phyloP scores from a whole-genome alignment of 2,797 vertebrate species.

The Psittacula echo region DNA sequence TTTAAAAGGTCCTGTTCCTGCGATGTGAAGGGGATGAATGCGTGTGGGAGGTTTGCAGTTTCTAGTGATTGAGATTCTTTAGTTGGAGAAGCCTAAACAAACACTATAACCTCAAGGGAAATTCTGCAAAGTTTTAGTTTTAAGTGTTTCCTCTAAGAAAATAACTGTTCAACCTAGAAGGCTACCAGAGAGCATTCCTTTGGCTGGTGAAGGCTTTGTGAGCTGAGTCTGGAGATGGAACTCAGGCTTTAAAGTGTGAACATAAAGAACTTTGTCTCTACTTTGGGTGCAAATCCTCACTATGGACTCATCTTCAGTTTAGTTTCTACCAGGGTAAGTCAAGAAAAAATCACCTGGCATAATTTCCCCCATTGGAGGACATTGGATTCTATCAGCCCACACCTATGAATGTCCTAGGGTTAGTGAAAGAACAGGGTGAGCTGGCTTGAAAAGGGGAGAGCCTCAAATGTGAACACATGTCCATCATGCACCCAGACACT shows the following conservation, averaged over 20 bases:
- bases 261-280: rapidly evolving
- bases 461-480: rapidly evolving
- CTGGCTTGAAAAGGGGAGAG: not conserved
- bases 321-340: not conserved
- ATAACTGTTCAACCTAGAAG: conserved; percentile 10
- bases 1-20: not conserved
- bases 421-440: not conserved
- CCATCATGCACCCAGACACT: no score
- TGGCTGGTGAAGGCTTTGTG: not conserved
- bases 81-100: conserved; percentile 61
- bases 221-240: not conserved
- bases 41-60: conserved; percentile 38
- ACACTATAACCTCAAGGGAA: conserved; percentile 44
- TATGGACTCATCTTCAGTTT: rapidly evolving
- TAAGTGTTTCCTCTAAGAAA: conserved; percentile 56
- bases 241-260: not conserved
- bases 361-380: not conserved
- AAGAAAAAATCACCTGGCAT: not conserved
- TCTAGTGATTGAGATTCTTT: conserved; percentile 42
- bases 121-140: conserved; percentile 39
- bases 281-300: not conserved
- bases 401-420: no score
- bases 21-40: rapidly evolving
- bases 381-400: not conserved
- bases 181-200: conserved; percentile 22